phyloP scores from a whole-genome alignment of 1,140 invertebrate species.

The Adelges cooleyi region DNA sequence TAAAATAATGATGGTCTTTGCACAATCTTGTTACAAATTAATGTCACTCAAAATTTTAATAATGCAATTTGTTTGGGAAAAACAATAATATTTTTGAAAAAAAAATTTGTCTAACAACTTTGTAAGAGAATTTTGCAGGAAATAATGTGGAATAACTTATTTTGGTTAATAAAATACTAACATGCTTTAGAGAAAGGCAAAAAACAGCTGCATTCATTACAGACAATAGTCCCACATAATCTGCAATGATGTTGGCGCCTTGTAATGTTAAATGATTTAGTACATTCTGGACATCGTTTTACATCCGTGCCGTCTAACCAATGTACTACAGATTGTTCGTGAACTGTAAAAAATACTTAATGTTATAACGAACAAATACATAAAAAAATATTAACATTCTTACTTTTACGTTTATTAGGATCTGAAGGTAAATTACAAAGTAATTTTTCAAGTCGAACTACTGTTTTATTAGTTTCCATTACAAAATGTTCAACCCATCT shows the following conservation, averaged over 20 bases:
- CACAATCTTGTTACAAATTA: too few relatives aligned
- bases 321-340: conserved; percentile 68
- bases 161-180: conserved; percentile 50
- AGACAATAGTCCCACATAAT: conserved; percentile 90
- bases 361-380: background rate
- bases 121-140: too few relatives aligned
- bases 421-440: conserved; percentile 70
- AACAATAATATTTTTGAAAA: too few relatives aligned
- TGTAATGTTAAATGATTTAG: conserved; percentile 72
- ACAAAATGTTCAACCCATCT: conserved; percentile 72
- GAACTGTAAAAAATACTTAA: conserved; percentile 41
- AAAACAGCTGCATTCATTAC: conserved; percentile 84
- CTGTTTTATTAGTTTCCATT: conserved; percentile 87
- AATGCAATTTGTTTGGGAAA: too few relatives aligned
- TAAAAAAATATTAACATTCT: conserved; percentile 34
- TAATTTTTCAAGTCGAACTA: conserved; percentile 87
- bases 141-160: too few relatives aligned
- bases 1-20: too few relatives aligned
- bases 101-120: too few relatives aligned
- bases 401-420: conserved; percentile 68
- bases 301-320: conserved; percentile 90
- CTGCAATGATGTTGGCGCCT: conserved; percentile 90
- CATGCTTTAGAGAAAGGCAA: conserved; percentile 70
- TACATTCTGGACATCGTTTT: conserved; percentile 81
- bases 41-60: too few relatives aligned